These are phyloP conservation scores for Elysia crispata DNA, from an alignment of 2,888 invertebrate genomes.

Conservation along the genomic window DNA sequence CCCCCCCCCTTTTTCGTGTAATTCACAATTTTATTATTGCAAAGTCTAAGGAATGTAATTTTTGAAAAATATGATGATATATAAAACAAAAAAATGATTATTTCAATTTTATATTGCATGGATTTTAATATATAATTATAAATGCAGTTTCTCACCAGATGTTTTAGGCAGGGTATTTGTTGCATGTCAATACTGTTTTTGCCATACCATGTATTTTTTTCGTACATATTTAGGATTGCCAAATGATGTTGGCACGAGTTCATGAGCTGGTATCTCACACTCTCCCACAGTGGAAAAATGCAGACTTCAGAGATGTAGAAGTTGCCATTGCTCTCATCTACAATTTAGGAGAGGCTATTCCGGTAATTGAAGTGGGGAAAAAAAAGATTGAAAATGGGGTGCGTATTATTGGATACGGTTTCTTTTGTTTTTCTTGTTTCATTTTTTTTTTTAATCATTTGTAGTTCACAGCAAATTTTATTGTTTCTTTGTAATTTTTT, in stretches of 20 bases:
- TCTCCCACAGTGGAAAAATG: slow-evolving; percentile 77
- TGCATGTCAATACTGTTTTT: not conserved
- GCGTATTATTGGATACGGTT: too few species aligned
- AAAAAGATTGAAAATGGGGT: too few species aligned
- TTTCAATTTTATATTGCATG: not conserved
- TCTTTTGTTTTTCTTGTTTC: too few species aligned
- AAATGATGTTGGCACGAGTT: slow-evolving; percentile 78
- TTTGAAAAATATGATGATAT: too few species aligned
- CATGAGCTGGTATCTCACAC: slow-evolving; percentile 76
- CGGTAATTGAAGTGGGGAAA: slow-evolving; percentile 63
- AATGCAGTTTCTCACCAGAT: not conserved
- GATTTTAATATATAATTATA: not conserved
- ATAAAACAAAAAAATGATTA: too few species aligned
- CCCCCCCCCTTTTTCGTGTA: too few species aligned
- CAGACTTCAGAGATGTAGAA: slow-evolving; percentile 79
- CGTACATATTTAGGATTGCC: slow-evolving; percentile 73
- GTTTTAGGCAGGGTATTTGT: not conserved
- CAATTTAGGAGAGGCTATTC: slow-evolving; percentile 79
- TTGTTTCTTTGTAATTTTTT: too few species aligned
- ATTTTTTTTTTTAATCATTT: too few species aligned
- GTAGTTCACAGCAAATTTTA: too few species aligned
- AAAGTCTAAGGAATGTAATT: too few species aligned
- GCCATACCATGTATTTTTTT: too few species aligned
- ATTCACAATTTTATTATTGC: too few species aligned
- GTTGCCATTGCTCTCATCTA: slow-evolving; percentile 79